Evolutionary conservation across 2,888 invertebrate genomes (phyloP), one percentile per base, ranked within the genome.

Genomic region (Scaeva pyrastri): DNA sequence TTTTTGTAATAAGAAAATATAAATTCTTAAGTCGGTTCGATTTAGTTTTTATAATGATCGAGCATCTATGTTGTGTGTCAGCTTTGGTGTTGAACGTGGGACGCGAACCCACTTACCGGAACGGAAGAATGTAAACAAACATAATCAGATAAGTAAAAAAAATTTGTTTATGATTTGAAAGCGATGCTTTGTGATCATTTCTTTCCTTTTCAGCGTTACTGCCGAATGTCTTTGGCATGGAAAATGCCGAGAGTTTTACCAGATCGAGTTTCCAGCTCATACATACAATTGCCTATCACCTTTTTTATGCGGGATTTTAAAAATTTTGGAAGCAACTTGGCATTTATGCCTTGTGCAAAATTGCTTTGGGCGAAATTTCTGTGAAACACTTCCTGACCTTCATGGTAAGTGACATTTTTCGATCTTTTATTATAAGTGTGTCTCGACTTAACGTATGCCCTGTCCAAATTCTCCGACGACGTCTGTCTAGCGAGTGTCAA

Each of bases 361-460:
- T 31, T 31, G 31, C 31, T 31, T 31, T 4, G 31, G 31, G 41
- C 41, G 41, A 41, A 41, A 14, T 41, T 41, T 14, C 14, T 41
- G 4, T 41, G 41, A 14, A 41, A 41, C 1, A 41, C 41, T 12
- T 41, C 41, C 41, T 14, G 41, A 41, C 41, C 41, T 41, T 41
- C 41, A 41, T 14, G 41, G 41, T 41, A 52, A 48, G 16, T 50
- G 21, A 50, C 50, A 12, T 50, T 19, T n/a, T 50, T 31, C 31
- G 31, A 31, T 8, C 31, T 31, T 31, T 31, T 31, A 31, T 31
- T 31, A 2, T 50, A 50, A 1, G 10, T 21, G 5, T 50, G 21
- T 12, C 10, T 21, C 3, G 50, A 50, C 50, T 50, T 50, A 50
- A 50, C 50, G 23, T 50, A 50, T 50, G 50, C 23, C 50, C 50